Evolutionary conservation across 2,888 invertebrate genomes (phyloP), one percentile per base, ranked within the genome.

Genomic region (Chirona hameri): DNA sequence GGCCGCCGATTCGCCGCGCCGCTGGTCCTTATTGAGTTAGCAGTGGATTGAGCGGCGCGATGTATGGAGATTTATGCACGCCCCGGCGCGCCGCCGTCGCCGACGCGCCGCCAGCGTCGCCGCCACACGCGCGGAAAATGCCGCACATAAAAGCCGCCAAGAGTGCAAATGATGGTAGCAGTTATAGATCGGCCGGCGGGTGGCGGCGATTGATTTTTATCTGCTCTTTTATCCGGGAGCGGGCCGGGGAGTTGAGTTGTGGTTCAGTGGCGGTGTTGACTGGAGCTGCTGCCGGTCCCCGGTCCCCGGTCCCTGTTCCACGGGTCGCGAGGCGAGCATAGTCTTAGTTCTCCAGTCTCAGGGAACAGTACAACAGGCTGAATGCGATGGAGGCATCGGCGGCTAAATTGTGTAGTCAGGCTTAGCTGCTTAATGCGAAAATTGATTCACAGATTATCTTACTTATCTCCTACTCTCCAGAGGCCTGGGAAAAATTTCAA

Each of bases 31-130:
- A 72, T 72, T 18, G 72, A 15, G 72, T 72, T 72, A 72, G 31
- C 14, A 72, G 72, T 31, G 29, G 72, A 31, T 31, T 15, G 72
- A 31, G 15, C 27, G 72, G 1, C 72, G 31, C 72, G 18, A 72
- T 72, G 31, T 72, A 72, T 72, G 72, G 72, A 18, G 27, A 72
- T 72, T 72, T 72, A 72, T 72, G 31, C 29, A 72, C 72, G 72
- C 72, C 72, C 31, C 72, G 72, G 14, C 72, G 72, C 31, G 72
- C 31, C 72, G 72, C 14, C 72, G 72, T 27, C 72, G 18, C 1
- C 31, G 72, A 4, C 27, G 27, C 29, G 31, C 29, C 31, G 72
- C 31, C 65, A 27, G 4, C 72, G 72, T 14, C 72, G 72, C 31
- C 72, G 27, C 31, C 72, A 31, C 72, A 72, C 72, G 72, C 29